These are phyloP conservation scores for Sphaerodactylus townsendi DNA, from an alignment of 2,113 vertebrate species.

Conservation along the genomic window DNA sequence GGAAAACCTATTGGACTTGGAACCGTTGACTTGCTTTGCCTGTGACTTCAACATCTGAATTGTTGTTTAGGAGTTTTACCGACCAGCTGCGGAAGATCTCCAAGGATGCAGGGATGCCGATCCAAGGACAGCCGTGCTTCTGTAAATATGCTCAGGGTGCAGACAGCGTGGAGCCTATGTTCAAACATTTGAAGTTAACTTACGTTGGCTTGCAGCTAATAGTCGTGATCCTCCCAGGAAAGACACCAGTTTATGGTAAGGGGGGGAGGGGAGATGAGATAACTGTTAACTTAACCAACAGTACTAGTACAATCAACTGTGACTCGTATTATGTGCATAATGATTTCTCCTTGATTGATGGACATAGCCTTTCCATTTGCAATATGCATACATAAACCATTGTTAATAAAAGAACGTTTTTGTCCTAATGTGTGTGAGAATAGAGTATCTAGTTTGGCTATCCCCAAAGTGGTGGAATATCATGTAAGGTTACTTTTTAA, in stretches of 20 bases:
- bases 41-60: neutral
- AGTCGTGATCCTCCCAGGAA: constrained; percentile 96
- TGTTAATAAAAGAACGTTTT: neutral
- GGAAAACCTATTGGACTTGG: neutral
- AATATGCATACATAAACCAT: neutral
- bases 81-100: constrained; percentile 98
- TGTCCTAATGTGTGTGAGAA: neutral
- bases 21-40: neutral
- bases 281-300: neutral
- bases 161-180: constrained; percentile 99
- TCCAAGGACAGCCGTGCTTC: constrained; percentile 98
- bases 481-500: neutral
- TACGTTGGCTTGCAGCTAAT: constrained; percentile 98
- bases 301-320: neutral
- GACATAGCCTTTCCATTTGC: neutral
- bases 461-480: neutral
- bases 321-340: accelerated
- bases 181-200: constrained; percentile 97
- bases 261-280: constrained; percentile 38
- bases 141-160: constrained; percentile 98
- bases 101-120: constrained; percentile 98
- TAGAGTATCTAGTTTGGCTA: neutral
- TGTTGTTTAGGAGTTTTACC: constrained; percentile 88
- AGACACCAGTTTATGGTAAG: constrained; percentile 96
- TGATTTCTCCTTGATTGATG: neutral